Conservation (phyloP, 1,140 invertebrate species). For the Oreohelix idahoensis region DNA sequence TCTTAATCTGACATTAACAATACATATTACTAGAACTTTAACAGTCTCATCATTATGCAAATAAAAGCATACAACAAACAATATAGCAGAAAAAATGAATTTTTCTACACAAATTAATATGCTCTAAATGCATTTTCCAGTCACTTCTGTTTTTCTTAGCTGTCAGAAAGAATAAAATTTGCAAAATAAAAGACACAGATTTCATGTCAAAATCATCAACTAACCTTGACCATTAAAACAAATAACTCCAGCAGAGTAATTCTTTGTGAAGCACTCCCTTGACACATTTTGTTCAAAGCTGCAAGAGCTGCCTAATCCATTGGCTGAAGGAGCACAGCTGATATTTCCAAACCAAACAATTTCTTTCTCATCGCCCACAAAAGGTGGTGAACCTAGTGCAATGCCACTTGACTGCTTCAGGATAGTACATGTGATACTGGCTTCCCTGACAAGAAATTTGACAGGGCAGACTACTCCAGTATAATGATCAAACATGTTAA, state of each 20-base stretch:
- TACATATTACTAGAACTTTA: too few species aligned
- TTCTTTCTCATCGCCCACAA: neutral
- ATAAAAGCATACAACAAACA: too few species aligned
- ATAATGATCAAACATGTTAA: slow-evolving; percentile 48
- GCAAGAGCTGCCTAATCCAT: neutral
- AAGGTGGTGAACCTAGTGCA: slow-evolving; percentile 45
- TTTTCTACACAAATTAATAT: too few species aligned
- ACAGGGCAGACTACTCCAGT: slow-evolving; percentile 56
- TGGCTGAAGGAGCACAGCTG: slow-evolving; percentile 32
- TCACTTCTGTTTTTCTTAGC: too few species aligned
- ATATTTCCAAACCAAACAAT: slow-evolving; percentile 51
- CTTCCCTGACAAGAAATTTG: slow-evolving; percentile 56
- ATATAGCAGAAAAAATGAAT: too few species aligned
- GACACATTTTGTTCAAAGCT: slow-evolving; percentile 39
- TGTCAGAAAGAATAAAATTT: too few species aligned
- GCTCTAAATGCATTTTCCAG: too few species aligned
- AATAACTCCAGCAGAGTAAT: slow-evolving; percentile 59
- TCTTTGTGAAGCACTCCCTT: slow-evolving; percentile 45
- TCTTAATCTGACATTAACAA: too few species aligned
- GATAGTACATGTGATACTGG: slow-evolving; percentile 54
- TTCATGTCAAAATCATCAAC: neutral
- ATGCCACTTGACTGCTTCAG: slow-evolving; percentile 54
- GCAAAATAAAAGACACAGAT: too few species aligned
- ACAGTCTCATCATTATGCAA: too few species aligned
- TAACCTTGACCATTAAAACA: slow-evolving; percentile 58